phyloP scores from a whole-genome alignment of 1,140 invertebrate species.

The Heliothis virescens region DNA sequence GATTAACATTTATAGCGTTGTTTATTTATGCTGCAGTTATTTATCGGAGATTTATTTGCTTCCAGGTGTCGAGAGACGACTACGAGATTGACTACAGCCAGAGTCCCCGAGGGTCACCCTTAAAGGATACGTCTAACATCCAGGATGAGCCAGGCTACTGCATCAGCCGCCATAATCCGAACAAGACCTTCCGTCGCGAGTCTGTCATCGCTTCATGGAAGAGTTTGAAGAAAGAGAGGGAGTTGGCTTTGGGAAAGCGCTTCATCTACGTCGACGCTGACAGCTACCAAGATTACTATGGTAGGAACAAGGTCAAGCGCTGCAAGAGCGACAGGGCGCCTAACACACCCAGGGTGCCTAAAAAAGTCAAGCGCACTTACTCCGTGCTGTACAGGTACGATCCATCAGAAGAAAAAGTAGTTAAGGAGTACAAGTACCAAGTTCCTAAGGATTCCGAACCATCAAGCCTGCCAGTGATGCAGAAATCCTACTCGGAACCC shows the following conservation, averaged over 20 bases:
- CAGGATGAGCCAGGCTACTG: conserved; percentile 77
- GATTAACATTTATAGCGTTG: conserved; percentile 47
- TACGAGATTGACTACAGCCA: conserved; percentile 81
- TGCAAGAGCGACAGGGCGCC: conserved; percentile 80
- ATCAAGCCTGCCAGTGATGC: conserved; percentile 57
- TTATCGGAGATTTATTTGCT: conserved; percentile 60
- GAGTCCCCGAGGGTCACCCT: conserved; percentile 76
- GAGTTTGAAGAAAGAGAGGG: conserved; percentile 80
- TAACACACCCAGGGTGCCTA: conserved; percentile 64
- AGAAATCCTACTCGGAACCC: conserved; percentile 77
- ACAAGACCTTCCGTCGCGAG: conserved; percentile 81
- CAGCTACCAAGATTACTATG: conserved; percentile 80
- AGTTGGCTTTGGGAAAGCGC: conserved; percentile 78
- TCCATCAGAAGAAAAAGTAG: conserved; percentile 78
- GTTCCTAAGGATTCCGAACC: conserved; percentile 65
- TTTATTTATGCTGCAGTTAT: conserved; percentile 29
- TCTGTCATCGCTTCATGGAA: conserved; percentile 83
- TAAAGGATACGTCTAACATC: conserved; percentile 83
- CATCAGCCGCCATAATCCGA: conserved; percentile 82
- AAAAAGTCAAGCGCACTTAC: conserved; percentile 82
- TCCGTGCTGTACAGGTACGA: conserved; percentile 83
- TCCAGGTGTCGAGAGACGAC: conserved; percentile 82
- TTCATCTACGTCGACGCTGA: conserved; percentile 78
- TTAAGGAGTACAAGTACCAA: conserved; percentile 83
- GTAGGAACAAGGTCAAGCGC: conserved; percentile 80